Evolutionary conservation across 2,113 vertebrate genomes (phyloP).

Genomic region (Chloroceryle aenea): DNA sequence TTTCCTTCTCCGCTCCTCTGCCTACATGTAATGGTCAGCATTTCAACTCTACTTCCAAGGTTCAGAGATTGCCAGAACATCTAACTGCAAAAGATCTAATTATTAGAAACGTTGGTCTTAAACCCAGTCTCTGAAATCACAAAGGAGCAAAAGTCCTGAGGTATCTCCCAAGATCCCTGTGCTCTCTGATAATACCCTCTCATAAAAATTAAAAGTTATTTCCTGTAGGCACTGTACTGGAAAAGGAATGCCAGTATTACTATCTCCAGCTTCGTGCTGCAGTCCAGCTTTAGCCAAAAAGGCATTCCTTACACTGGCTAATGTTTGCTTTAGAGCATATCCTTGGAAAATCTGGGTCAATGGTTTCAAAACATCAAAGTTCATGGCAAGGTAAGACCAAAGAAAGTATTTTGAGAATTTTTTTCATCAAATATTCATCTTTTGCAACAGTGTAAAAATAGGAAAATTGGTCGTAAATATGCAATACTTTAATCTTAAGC

Average conservation of each 20-base stretch:
- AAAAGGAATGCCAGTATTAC: slow-evolving; percentile 15
- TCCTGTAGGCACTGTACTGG: slow-evolving; percentile 26
- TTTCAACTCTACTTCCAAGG: neutral
- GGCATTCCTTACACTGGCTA: neutral
- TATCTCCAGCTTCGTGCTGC: neutral
- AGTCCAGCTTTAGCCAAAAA: neutral
- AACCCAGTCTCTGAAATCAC: neutral
- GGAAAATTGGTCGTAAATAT: neutral
- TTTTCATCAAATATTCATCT: neutral
- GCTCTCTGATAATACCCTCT: neutral
- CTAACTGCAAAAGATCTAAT: neutral
- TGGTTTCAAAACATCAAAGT: neutral
- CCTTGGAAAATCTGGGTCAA: slow-evolving; percentile 3
- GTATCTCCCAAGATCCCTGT: neutral
- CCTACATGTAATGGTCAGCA: neutral
- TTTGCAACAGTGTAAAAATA: neutral
- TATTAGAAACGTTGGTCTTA: neutral
- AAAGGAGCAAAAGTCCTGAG: neutral
- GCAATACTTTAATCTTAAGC: neutral
- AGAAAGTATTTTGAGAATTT: neutral
- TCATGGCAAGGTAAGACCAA: neutral
- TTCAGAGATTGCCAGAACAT: neutral
- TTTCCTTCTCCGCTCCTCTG: neutral
- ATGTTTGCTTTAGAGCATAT: slow-evolving; percentile 31
- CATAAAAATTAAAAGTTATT: neutral